Base-by-base conservation (phyloP, 2,888 invertebrate genomes). In the Stenodema calcarata region DNA sequence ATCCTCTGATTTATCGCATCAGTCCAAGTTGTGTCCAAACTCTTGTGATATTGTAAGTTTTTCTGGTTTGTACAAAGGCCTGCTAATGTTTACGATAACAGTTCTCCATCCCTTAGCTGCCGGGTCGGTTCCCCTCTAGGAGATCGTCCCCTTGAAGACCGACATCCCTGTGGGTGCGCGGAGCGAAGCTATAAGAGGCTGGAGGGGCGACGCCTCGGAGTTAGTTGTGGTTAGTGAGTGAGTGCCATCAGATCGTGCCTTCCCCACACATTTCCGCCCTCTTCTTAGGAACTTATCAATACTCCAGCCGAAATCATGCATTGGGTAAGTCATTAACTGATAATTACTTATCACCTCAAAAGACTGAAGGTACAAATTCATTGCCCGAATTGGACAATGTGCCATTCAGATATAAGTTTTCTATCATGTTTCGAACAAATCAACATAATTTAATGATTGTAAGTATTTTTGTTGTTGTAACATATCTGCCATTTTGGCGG, bases 111-210 rank as follows among this genome's bases (percentile, higher is more conserved):
- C 35, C 2, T 35, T 7, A 35, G 35, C 2, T 35, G 35, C 35
- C 2, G 35, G 35, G 35, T 35, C 35, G 7, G 35, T 35, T 62
- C 62, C 62, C 62, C 62, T 23, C 62, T 62, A 62, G 62, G 62
- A 62, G 23, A 62, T 62, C 62, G n/a, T 50, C 50, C 50, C 62
- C 23, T 62, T 6, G 62, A 62, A 23, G 62, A 23, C 62, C 23
- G 62, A n/a, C 73, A 35, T 73, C 73, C 35, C 6, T 16, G n/a
- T 16, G 6, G 73, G 16, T 11, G 73, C 4, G n/a, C 16, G 73
- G 73, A 35, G 73, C 73, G 73, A 73, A 73, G 35, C 73, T 73
- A 73, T 73, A 73, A 73, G 73, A 73, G 35, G 73, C 73, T 73
- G 73, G 73, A 73, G 73, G 73, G 73, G 73, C 73, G 73, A 12